phyloP scores from a whole-genome alignment of 2,888 invertebrate genomes.

The Lepidochrysops patricia region DNA sequence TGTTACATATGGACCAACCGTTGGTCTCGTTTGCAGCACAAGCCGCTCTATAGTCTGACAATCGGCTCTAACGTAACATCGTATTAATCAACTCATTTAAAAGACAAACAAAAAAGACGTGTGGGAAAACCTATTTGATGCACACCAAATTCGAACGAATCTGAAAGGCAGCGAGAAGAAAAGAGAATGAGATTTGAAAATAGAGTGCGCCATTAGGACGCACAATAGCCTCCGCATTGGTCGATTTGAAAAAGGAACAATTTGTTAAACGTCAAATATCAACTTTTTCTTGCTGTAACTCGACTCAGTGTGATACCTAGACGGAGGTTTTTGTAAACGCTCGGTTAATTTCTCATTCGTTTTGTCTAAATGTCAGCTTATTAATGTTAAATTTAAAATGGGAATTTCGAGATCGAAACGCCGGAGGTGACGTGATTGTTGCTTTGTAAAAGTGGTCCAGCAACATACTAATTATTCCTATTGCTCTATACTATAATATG shows the following conservation, averaged over 20 bases:
- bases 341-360: constrained; percentile 62
- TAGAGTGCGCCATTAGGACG: constrained; percentile 73
- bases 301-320: constrained; percentile 62
- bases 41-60: constrained; percentile 27
- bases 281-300: constrained; percentile 69
- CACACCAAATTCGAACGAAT: constrained; percentile 73
- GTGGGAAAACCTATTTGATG: constrained; percentile 67
- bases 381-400: constrained; percentile 63
- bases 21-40: constrained; percentile 18
- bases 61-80: constrained; percentile 49
- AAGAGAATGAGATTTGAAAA: constrained; percentile 74
- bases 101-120: constrained; percentile 60
- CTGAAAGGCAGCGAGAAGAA: constrained; percentile 70
- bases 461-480: constrained; percentile 49
- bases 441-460: constrained; percentile 46
- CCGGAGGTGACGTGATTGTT: constrained; percentile 62
- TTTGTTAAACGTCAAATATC: constrained; percentile 75
- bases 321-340: constrained; percentile 59
- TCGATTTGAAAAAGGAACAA: constrained; percentile 75
- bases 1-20: constrained; percentile 17
- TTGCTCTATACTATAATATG: no score
- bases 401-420: constrained; percentile 46
- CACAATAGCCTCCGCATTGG: constrained; percentile 74
- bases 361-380: constrained; percentile 53
- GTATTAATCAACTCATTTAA: constrained; percentile 72